Evolutionary conservation across 2,797 vertebrate genomes (phyloP), one percentile per base, ranked within the genome.

Genomic region (Antennarius maculatus): DNA sequence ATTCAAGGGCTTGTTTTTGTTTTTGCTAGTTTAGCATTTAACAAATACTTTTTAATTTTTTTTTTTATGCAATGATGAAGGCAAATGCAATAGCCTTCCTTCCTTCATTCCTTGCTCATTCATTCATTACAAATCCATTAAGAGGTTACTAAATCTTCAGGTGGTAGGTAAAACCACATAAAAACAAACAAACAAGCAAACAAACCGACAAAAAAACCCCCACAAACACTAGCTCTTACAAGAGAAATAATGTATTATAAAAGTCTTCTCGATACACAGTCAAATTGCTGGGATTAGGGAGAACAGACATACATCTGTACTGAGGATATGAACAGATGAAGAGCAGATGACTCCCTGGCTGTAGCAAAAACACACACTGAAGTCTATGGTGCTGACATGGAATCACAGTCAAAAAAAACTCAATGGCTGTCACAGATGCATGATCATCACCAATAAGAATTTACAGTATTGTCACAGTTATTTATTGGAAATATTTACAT

Each of bases 111-210:
- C 47, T 83, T 48, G 77, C 61, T 86, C 79, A 85, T 56, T 46
- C 54, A 27, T 29, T n/a, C 50, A 57, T 47, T 18, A 71, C 27
- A 18, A 61, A 65, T 61, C 74, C 72, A 80, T 84, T 84, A 78
- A 77, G 65, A 69, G 64, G 49, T 90, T 86, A 91, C 74, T 92
- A 84, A 86, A 6, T 28, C 14, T n/a, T 50, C 61, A 76, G 70
- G 52, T 14, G 69, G 64, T 54, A 73, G 69, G 69, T 86, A 74
- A 69, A 73, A 69, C 54, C 37, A 39, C 7, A 10, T 34, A 70
- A 29, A 0, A 71, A 76, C 23, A 23, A 23, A 23, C 23, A 23
- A 23, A 76, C 23, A 23, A 23, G 2, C 23, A 23, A 23, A 23
- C 23, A 23, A 23, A 23, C 23, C 1, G 2, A 23, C 23, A 23